Evolutionary conservation across 2,797 vertebrate genomes (phyloP).

Genomic region (Eospalax fontanierii): DNA sequence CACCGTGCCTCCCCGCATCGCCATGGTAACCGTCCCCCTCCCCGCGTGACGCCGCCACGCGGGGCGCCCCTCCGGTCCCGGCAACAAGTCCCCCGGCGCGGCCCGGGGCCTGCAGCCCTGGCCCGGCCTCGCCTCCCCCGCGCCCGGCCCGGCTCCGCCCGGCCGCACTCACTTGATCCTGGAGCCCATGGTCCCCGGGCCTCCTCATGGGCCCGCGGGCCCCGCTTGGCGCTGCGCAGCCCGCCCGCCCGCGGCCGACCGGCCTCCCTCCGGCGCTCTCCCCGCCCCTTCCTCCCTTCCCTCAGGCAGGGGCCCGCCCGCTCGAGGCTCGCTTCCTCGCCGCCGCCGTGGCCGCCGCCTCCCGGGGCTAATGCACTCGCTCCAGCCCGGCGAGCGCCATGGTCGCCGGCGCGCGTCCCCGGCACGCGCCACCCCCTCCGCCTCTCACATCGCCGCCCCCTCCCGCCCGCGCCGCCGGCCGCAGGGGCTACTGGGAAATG

Average conservation of each 20-base stretch:
- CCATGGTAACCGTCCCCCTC: constrained; percentile 83
- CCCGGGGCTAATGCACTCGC: constrained; percentile 82
- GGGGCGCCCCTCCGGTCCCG: constrained; percentile 73
- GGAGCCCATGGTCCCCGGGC: constrained; percentile 91
- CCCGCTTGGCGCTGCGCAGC: constrained; percentile 73
- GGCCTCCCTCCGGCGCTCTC: constrained; percentile 75
- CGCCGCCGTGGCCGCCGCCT: constrained; percentile 81
- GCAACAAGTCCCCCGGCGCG: constrained; percentile 82
- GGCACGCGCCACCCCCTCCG: constrained; percentile 75
- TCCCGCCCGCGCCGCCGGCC: constrained; percentile 62
- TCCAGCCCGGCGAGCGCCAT: constrained; percentile 87
- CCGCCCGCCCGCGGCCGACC: constrained; percentile 73
- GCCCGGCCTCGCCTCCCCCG: constrained; percentile 77
- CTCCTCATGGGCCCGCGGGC: constrained; percentile 89
- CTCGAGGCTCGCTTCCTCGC: constrained; percentile 62
- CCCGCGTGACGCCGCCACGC: constrained; percentile 73
- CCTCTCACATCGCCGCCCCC: constrained; percentile 66
- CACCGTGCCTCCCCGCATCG: constrained; percentile 73
- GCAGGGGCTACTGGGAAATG: constrained; percentile 87
- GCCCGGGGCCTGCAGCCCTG: constrained; percentile 72
- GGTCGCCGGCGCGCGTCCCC: constrained; percentile 86
- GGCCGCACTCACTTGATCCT: constrained; percentile 91
- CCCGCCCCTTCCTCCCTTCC: constrained; percentile 88
- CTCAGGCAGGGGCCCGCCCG: constrained; percentile 83
- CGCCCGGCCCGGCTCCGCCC: constrained; percentile 61